A percentile compares a stretch with the other conserved stretches of the same genome.
Evolutionary conservation across 2,113 vertebrate genomes (phyloP).

Genomic region (Coreoperca whiteheadi): DNA sequence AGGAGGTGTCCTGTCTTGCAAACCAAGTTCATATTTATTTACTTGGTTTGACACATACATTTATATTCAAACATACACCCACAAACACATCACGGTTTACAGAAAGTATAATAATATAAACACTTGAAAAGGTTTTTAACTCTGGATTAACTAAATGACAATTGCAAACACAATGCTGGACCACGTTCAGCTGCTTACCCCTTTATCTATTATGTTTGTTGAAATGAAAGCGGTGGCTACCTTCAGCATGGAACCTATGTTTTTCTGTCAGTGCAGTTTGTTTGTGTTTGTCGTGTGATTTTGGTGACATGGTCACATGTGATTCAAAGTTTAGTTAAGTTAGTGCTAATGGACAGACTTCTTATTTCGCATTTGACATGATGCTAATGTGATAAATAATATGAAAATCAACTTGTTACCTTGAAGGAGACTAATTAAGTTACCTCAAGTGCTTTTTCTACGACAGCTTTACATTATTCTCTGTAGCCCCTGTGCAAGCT

Average conservation of each 20-base stretch:
- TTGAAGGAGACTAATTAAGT: slow-evolving; percentile 19
- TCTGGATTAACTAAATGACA: not conserved
- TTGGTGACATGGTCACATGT: not conserved
- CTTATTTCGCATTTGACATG: not conserved
- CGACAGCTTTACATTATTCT: slow-evolving; percentile 35
- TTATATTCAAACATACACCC: not conserved
- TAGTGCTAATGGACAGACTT: not conserved
- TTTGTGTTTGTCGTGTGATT: not conserved
- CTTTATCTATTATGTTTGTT: not conserved
- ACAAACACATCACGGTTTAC: not conserved
- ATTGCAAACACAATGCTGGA: not conserved
- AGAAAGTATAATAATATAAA: not conserved
- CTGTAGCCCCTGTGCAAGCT: slow-evolving; percentile 17
- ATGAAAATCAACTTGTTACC: slow-evolving; percentile 7
- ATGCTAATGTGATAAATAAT: not conserved
- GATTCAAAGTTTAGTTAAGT: too few relatives aligned
- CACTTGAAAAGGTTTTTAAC: not conserved
- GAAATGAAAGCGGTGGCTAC: not conserved
- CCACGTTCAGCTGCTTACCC: not conserved
- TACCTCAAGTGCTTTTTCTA: slow-evolving; percentile 1
- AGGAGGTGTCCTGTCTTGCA: not conserved
- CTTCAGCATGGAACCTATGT: too few relatives aligned
- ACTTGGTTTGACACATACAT: not conserved
- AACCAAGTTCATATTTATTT: too few relatives aligned
- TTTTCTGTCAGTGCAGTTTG: not conserved